A percentile compares a stretch with the other conserved stretches of the same genome.
These are phyloP conservation scores for Scaptodrosophila lebanonensis DNA, from an alignment of 1,140 invertebrate species.

Conservation along the genomic window DNA sequence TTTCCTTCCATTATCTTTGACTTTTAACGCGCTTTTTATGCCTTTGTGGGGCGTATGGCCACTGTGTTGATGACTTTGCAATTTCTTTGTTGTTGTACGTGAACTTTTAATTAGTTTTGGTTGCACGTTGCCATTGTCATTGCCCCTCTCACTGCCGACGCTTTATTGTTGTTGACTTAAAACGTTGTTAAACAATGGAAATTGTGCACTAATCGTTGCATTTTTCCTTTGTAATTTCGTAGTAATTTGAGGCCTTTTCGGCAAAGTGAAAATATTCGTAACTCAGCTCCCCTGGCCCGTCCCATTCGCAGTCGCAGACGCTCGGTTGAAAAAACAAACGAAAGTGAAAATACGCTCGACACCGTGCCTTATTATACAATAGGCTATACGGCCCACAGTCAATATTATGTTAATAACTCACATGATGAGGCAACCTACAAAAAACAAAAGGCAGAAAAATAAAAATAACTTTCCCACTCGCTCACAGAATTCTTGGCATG, in stretches of 20 bases:
- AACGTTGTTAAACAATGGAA: neutral
- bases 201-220: conserved; percentile 26
- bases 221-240: conserved; percentile 44
- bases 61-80: conserved; percentile 24
- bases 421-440: conserved; percentile 12
- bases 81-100: conserved; percentile 14
- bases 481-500: no score
- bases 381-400: conserved; percentile 43
- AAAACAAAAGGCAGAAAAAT: conserved; percentile 6
- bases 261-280: no score
- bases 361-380: conserved; percentile 56
- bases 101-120: conserved; percentile 44
- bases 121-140: conserved; percentile 1
- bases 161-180: no score
- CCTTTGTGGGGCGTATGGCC: conserved; percentile 38
- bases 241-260: conserved; percentile 30
- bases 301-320: no score
- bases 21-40: no score
- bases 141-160: neutral
- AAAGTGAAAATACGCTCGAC: conserved; percentile 49
- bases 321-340: no score
- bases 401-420: conserved; percentile 53
- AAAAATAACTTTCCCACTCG: conserved; percentile 35
- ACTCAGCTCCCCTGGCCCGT: conserved; percentile 32
- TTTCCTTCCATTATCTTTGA: conserved; percentile 30